These are phyloP conservation scores for Ormyrus labotus DNA, from an alignment of 2,888 invertebrate species.

Conservation along the genomic window DNA sequence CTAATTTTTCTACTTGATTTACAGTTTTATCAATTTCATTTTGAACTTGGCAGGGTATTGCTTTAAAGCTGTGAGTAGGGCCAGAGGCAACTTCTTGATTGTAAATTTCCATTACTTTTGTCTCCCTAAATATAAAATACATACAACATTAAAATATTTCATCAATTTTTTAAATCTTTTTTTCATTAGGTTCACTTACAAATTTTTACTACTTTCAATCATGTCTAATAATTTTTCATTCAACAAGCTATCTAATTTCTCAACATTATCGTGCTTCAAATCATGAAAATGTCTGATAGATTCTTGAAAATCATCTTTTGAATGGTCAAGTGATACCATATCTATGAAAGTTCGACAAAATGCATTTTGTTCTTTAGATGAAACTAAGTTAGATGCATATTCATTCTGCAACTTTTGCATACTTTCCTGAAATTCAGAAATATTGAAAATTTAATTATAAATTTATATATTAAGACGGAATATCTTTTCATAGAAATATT, in stretches of 20 bases:
- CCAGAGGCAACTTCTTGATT: constrained; percentile 63
- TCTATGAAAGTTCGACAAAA: constrained; percentile 67
- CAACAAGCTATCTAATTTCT: constrained; percentile 60
- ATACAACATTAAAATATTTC: background rate
- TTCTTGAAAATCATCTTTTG: constrained; percentile 58
- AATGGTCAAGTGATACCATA: constrained; percentile 61
- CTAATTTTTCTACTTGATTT: constrained; percentile 60
- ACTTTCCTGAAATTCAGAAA: constrained; percentile 62
- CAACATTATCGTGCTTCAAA: constrained; percentile 62
- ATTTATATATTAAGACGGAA: background rate
- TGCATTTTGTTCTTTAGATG: constrained; percentile 62
- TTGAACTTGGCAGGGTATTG: constrained; percentile 62
- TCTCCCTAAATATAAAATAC: constrained; percentile 62
- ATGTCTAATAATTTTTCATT: constrained; percentile 57
- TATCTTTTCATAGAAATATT: background rate
- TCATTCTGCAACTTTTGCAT: constrained; percentile 67
- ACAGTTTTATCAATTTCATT: constrained; percentile 60
- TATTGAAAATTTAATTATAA: constrained; percentile 14
- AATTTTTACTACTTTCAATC: constrained; percentile 52
- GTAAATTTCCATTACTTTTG: constrained; percentile 61
- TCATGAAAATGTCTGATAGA: constrained; percentile 64
- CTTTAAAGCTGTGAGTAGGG: constrained; percentile 64
- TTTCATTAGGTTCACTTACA: constrained; percentile 57
- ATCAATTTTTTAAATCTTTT: background rate
- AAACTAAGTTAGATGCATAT: constrained; percentile 59